These are phyloP conservation scores for Cyanoramphus novaezelandiae DNA, from an alignment of 2,113 vertebrate species.

Conservation along the genomic window DNA sequence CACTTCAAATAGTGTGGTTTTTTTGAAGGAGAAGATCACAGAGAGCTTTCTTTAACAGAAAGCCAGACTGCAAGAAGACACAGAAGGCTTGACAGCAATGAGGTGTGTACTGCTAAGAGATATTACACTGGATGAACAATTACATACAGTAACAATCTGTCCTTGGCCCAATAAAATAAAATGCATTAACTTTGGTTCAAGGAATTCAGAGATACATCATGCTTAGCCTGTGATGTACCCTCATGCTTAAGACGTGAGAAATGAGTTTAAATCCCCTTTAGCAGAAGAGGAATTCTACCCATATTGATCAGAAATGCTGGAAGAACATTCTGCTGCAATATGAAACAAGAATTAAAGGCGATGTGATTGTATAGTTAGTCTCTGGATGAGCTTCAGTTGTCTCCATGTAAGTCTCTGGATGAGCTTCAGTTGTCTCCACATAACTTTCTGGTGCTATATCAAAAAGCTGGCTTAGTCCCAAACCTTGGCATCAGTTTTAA, in stretches of 20 bases:
- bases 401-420: not conserved
- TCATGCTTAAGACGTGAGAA: not conserved
- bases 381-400: not conserved
- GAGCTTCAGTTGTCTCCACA: not conserved
- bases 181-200: not conserved
- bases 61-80: not conserved
- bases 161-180: not conserved
- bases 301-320: not conserved
- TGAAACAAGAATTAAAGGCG: not conserved
- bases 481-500: not conserved
- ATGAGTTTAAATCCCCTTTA: not conserved
- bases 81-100: not conserved
- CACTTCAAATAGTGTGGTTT: not conserved
- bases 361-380: not conserved
- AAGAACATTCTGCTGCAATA: not conserved
- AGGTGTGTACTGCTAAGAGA: not conserved
- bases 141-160: not conserved
- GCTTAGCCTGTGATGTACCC: not conserved
- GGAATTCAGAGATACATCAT: not conserved
- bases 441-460: not conserved
- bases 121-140: not conserved
- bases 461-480: not conserved
- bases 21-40: not conserved
- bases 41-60: not conserved
- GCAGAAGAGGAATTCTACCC: not conserved